These are phyloP conservation scores for Leucophenga montana DNA, from an alignment of 2,888 invertebrate species.

Conservation along the genomic window DNA sequence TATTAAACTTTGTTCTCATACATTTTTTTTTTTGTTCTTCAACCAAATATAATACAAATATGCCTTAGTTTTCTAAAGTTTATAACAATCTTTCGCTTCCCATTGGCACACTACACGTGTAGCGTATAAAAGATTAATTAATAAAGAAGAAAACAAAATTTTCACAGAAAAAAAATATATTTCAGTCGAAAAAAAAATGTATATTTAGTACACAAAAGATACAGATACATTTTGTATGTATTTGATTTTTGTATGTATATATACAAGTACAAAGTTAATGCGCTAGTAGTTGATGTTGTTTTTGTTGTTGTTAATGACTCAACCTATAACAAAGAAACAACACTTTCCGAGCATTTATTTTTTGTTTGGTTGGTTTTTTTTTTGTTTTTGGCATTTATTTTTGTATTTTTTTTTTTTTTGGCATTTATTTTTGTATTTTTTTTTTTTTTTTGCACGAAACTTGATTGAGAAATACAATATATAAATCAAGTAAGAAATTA, in stretches of 20 bases:
- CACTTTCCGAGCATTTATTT: not conserved
- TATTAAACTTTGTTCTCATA: too few species aligned
- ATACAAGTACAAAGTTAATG: not conserved
- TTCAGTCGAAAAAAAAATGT: too few species aligned
- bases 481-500: not conserved
- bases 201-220: not conserved
- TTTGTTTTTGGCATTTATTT: too few species aligned
- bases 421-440: not conserved
- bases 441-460: not conserved
- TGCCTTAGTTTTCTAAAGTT: too few species aligned
- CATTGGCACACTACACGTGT: too few species aligned
- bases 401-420: slow-evolving; percentile 7
- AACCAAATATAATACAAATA: too few species aligned
- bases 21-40: too few species aligned
- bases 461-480: slow-evolving; percentile 47
- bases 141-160: too few species aligned
- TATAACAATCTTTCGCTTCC: too few species aligned
- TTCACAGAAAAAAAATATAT: too few species aligned
- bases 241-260: not conserved
- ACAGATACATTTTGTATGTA: slow-evolving; percentile 8
- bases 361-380: not conserved
- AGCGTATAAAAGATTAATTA: not conserved
- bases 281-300: not conserved
- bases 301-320: slow-evolving; percentile 38
- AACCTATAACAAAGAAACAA: slow-evolving; percentile 24